Conservation (phyloP, 2,113 vertebrate species). For the Mus spicilegus region DNA sequence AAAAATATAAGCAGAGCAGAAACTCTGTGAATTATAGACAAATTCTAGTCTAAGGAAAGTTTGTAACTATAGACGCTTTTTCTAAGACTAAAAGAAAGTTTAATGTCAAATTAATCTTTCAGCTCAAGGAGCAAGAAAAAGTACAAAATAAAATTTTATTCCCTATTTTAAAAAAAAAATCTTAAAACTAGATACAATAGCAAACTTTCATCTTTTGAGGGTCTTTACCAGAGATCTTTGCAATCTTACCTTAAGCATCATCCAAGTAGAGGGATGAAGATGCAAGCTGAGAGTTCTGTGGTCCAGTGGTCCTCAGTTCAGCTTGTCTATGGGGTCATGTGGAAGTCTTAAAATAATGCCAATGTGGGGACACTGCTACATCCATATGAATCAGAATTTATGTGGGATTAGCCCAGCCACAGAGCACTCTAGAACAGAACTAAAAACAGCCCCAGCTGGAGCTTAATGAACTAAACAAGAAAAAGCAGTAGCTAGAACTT, state of each 20-base stretch:
- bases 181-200: not conserved
- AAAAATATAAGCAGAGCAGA: constrained; percentile 25
- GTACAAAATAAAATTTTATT: constrained; percentile 3
- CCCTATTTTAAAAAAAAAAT: not conserved
- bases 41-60: constrained; percentile 32
- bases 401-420: not conserved
- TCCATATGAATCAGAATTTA: not conserved
- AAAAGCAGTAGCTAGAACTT: not conserved
- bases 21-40: constrained; percentile 10
- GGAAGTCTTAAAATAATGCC: not conserved
- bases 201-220: not conserved
- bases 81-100: constrained; percentile 40
- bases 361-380: rapidly evolving
- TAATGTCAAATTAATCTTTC: constrained; percentile 36
- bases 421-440: not conserved
- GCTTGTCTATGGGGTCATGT: not conserved
- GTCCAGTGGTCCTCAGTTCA: not conserved
- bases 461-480: not conserved
- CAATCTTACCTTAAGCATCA: not conserved
- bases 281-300: no score
- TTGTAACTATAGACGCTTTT: constrained; percentile 23
- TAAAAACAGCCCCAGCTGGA: not conserved
- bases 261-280: not conserved
- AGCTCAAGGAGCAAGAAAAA: constrained; percentile 7
- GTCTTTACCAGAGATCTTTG: not conserved